Evolutionary conservation across 30 jellyfish, hydroid and myxozoan genomes (phyloP).

Genomic region (Hydra vulgaris): DNA sequence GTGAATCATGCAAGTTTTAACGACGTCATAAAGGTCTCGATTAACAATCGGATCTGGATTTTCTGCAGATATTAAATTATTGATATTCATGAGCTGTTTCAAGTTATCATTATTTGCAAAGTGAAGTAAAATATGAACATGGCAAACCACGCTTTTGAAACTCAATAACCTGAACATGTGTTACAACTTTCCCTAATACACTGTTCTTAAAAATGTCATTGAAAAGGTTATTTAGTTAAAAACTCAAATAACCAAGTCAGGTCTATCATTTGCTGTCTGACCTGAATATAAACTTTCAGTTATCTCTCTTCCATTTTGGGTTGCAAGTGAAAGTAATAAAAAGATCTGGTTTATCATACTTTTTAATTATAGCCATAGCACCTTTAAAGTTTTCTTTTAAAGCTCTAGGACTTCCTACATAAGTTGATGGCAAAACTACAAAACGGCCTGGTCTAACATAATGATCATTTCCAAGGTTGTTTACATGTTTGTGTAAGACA

Average conservation of each 20-base stretch:
- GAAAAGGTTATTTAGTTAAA: slow-evolving; percentile 8
- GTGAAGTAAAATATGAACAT: slow-evolving; percentile 44
- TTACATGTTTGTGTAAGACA: not conserved
- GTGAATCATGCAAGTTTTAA: slow-evolving; percentile 48
- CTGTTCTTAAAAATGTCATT: slow-evolving; percentile 12
- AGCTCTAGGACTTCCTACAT: slow-evolving; percentile 20
- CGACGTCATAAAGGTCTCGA: slow-evolving; percentile 24
- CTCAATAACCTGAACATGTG: slow-evolving; percentile 45
- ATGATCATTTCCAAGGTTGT: slow-evolving; percentile 7
- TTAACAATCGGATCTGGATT: slow-evolving; percentile 41
- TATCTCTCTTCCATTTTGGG: slow-evolving; percentile 33
- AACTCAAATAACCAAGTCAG: slow-evolving; percentile 30
- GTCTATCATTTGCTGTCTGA: slow-evolving; percentile 36
- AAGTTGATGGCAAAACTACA: slow-evolving; percentile 22
- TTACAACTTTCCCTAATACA: slow-evolving; percentile 29
- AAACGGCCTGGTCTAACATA: slow-evolving; percentile 32
- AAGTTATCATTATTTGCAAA: slow-evolving; percentile 45
- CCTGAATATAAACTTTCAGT: no score
- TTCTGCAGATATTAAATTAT: slow-evolving; percentile 53
- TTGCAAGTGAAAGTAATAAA: slow-evolving; percentile 45
- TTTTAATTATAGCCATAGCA: slow-evolving; percentile 38
- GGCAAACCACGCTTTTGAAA: slow-evolving; percentile 64
- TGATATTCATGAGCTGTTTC: slow-evolving; percentile 50
- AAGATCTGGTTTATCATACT: slow-evolving; percentile 40
- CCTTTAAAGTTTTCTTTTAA: slow-evolving; percentile 26